A percentile compares a stretch with the other conserved stretches of the same genome.
Evolutionary conservation across 2,888 invertebrate genomes (phyloP).

Genomic region (Digitonthophagus gazella): DNA sequence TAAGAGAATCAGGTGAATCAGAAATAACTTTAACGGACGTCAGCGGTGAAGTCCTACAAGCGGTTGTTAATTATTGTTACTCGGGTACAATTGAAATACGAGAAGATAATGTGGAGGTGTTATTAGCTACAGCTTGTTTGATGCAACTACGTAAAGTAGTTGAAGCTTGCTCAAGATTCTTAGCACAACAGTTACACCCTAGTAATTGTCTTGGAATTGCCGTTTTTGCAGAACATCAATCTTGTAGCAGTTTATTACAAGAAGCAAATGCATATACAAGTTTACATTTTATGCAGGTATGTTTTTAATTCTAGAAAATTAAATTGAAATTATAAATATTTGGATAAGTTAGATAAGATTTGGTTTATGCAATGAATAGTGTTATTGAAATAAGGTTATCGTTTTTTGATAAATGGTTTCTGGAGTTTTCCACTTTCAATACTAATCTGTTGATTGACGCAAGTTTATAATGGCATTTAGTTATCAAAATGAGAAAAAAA

Average conservation of each 20-base stretch:
- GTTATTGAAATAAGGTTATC: not conserved
- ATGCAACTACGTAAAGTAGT: slow-evolving; percentile 84
- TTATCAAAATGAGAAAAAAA: too few relatives aligned
- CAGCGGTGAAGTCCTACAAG: slow-evolving; percentile 80
- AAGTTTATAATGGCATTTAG: too few relatives aligned
- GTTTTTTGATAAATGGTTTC: too few relatives aligned
- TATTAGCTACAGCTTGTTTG: slow-evolving; percentile 84
- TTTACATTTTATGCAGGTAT: slow-evolving; percentile 75
- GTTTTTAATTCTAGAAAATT: too few relatives aligned
- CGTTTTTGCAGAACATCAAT: slow-evolving; percentile 90
- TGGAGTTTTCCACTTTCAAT: too few relatives aligned
- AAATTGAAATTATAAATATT: too few relatives aligned
- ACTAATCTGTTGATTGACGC: too few relatives aligned
- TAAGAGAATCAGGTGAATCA: slow-evolving; percentile 78
- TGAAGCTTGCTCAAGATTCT: slow-evolving; percentile 84
- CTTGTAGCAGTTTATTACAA: slow-evolving; percentile 76
- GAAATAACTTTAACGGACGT: slow-evolving; percentile 84
- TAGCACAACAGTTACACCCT: slow-evolving; percentile 87
- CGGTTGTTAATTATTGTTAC: slow-evolving; percentile 87
- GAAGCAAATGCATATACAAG: slow-evolving; percentile 83
- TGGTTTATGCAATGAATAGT: not conserved
- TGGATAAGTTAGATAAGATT: not conserved
- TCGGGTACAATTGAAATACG: slow-evolving; percentile 80
- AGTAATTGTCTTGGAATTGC: slow-evolving; percentile 93
- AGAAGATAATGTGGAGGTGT: slow-evolving; percentile 88